Percentiles rank a stretch among this genome's conserved stretches.
Conservation (phyloP, 2,888 invertebrate species). For the Macaria liturata region DNA sequence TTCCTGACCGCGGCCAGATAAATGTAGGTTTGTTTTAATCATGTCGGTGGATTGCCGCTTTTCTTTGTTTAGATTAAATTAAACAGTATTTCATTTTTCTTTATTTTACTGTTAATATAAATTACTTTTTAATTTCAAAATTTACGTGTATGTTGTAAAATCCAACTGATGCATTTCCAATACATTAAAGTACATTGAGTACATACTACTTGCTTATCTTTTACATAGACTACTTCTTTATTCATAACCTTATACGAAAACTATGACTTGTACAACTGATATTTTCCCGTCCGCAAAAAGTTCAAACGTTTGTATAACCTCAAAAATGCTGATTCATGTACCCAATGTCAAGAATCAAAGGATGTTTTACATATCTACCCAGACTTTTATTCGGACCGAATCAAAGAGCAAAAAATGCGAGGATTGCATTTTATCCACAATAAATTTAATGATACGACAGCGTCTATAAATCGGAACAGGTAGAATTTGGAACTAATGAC, state of each 20-base stretch:
- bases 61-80: too few species aligned
- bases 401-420: conserved; percentile 69
- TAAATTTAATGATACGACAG: conserved; percentile 83
- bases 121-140: too few species aligned
- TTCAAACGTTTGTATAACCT: conserved; percentile 14
- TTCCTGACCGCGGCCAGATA: conserved; percentile 12
- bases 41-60: too few species aligned
- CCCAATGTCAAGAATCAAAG: conserved; percentile 30
- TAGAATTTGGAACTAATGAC: conserved; percentile 78
- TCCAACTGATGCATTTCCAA: too few species aligned
- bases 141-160: too few species aligned
- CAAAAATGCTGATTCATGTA: conserved; percentile 33
- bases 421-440: conserved; percentile 81
- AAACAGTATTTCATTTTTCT: too few species aligned
- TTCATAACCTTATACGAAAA: not conserved
- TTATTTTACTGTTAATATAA: too few species aligned
- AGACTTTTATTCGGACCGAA: conserved; percentile 53
- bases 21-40: not conserved
- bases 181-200: too few species aligned
- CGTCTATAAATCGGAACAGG: conserved; percentile 81
- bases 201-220: too few species aligned
- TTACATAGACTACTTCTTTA: too few species aligned
- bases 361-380: conserved; percentile 37
- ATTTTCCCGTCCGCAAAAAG: not conserved
- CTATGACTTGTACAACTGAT: conserved; percentile 12